Percentiles rank a stretch among this genome's conserved stretches.
phyloP scores from a whole-genome alignment of 2,113 vertebrate species.

The Indicator indicator region DNA sequence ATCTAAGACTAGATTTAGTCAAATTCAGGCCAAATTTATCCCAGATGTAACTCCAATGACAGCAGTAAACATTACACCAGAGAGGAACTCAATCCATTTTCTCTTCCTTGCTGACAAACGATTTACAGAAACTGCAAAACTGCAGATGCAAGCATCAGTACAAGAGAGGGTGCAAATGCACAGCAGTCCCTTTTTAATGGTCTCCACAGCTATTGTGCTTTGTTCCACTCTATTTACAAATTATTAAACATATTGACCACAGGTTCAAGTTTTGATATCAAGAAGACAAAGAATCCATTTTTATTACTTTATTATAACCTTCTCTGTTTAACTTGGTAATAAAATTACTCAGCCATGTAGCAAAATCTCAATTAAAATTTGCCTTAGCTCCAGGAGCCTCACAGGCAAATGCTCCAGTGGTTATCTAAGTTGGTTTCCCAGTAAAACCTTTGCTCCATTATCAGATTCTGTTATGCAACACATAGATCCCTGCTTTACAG shows the following conservation, averaged over 20 bases:
- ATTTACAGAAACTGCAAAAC: neutral
- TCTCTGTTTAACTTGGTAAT: slow-evolving; percentile 44
- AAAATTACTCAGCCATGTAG: slow-evolving; percentile 49
- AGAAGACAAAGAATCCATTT: slow-evolving; percentile 21
- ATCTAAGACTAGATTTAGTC: neutral
- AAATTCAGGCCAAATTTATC: neutral
- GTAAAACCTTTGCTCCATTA: slow-evolving; percentile 39
- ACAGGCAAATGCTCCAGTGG: neutral
- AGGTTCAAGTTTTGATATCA: neutral
- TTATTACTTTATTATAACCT: slow-evolving; percentile 53
- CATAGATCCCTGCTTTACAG: slow-evolving; percentile 33
- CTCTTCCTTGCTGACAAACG: neutral
- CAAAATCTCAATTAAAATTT: slow-evolving; percentile 48
- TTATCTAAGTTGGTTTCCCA: neutral
- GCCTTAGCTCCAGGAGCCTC: neutral
- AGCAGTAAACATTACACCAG: neutral
- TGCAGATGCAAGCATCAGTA: neutral
- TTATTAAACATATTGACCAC: slow-evolving; percentile 30
- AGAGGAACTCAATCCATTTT: neutral
- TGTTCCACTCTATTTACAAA: slow-evolving; percentile 17
- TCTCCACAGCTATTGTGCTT: neutral
- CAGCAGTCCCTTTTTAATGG: neutral
- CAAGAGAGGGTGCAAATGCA: neutral
- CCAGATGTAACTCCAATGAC: neutral
- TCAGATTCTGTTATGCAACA: neutral